Conservation (phyloP, 1,140 invertebrate genomes). For the Macrotrachela quadricornifera region DNA sequence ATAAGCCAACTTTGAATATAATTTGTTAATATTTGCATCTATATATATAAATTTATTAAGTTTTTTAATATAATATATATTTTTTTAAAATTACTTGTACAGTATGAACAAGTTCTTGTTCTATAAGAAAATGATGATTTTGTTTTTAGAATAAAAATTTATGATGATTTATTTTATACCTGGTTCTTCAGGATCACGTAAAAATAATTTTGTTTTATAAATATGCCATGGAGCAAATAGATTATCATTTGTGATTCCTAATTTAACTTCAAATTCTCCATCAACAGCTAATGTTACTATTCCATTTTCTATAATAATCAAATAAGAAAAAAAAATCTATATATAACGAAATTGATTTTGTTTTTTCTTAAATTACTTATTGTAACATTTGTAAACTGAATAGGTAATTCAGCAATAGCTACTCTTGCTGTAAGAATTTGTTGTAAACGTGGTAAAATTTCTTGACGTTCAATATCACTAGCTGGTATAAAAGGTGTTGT, state of each 20-base stretch:
- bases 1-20: constrained; percentile 58
- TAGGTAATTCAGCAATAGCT: constrained; percentile 60
- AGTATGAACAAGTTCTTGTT: constrained; percentile 8
- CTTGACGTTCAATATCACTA: constrained; percentile 55
- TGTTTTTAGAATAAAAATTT: background rate
- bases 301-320: background rate
- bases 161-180: constrained; percentile 11
- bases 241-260: constrained; percentile 90
- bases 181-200: constrained; percentile 87
- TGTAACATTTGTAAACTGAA: constrained; percentile 76
- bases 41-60: too few relatives aligned
- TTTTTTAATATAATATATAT: too few relatives aligned
- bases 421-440: constrained; percentile 76
- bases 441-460: constrained; percentile 62
- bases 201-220: constrained; percentile 74
- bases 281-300: background rate
- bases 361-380: constrained; percentile 34
- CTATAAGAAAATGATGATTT: background rate
- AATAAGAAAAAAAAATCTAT: too few relatives aligned
- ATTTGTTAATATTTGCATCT: constrained; percentile 41
- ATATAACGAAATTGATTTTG: background rate
- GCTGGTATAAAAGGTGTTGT: constrained; percentile 84
- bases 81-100: constrained; percentile 49
- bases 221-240: constrained; percentile 74
- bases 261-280: constrained; percentile 28